Evolutionary conservation across 2,797 vertebrate genomes (phyloP), one percentile per base, ranked within the genome.

Genomic region (Etheostoma nigrum): DNA sequence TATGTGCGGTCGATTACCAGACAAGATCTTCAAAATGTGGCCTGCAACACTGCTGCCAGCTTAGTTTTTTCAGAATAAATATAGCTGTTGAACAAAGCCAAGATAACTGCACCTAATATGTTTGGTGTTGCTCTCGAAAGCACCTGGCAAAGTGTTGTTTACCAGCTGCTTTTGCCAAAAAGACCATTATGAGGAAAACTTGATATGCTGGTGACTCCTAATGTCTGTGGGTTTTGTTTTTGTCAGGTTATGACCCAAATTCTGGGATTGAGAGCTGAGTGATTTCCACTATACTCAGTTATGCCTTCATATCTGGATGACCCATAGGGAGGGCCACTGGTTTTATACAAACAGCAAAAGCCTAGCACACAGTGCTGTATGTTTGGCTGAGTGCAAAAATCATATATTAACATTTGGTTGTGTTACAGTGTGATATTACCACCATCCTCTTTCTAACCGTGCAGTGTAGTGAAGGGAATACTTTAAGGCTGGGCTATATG

Each of bases 361-460:
- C n/a, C 9, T 27, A 27, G 44, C 14, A 25, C 40, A 19, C 19
- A 45, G 30, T 15, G 1, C 15, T 45, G 12, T 19, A 49, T 66
- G 10, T 42, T 27, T 10, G 25, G 11, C 48, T 51, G 2, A 15
- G 14, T 51, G 10, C n/a, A 55, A 12, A 21, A 48, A 58, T 21
- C 14, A 27, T 62, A 49, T 8, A 19, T 72, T 51, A 9, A 25
- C 19, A 57, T 59, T 42, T 66, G 64, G 27, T 74, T 59, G 5
- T 65, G 21, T 52, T 66, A 19, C 45, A 25, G 25, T 65, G 36
- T 59, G 51, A 76, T 79, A 16, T 75, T 82, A 68, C 51, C 7
- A 0, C 44, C 15, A 4, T 45, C 57, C 47, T 57, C 33, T 65
- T 69, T 30, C 49, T 70, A 19, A 27, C 63, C 30, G 18, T 78